Evolutionary conservation across 2,797 vertebrate species (phyloP).

Genomic region (Clarias laeviceps): DNA sequence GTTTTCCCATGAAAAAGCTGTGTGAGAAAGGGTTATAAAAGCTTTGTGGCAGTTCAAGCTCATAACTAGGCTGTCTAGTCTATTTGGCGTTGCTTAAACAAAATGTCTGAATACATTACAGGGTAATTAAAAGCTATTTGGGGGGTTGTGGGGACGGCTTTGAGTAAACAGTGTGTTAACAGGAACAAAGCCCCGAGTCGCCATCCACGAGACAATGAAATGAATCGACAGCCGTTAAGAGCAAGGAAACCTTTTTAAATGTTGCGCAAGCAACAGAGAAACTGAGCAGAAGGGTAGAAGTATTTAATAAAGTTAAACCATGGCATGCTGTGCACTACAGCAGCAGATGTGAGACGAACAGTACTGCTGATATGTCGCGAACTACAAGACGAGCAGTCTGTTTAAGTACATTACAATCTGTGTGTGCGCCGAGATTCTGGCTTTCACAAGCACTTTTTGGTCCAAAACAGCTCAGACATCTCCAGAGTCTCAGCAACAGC

Average conservation of each 20-base stretch:
- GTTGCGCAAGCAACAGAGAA: constrained; percentile 20
- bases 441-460: constrained; percentile 14
- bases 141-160: not conserved
- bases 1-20: constrained; percentile 36
- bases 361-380: constrained; percentile 16
- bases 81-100: constrained; percentile 22
- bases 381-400: constrained; percentile 11
- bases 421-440: constrained; percentile 11
- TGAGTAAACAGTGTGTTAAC: constrained; percentile 41
- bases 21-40: constrained; percentile 36
- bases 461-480: constrained; percentile 40
- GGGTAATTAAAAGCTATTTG: constrained; percentile 49
- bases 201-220: constrained; percentile 41
- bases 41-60: constrained; percentile 16
- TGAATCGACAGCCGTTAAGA: constrained; percentile 39
- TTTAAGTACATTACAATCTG: constrained; percentile 13
- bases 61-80: constrained; percentile 14
- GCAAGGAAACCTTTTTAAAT: constrained; percentile 10
- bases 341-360: constrained; percentile 27
- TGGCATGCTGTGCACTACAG: constrained; percentile 18
- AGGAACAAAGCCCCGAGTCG: constrained; percentile 9
- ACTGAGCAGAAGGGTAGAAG: not conserved
- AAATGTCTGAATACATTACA: constrained; percentile 38
- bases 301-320: constrained; percentile 36
- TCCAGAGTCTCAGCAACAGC: constrained; percentile 36